phyloP scores from a whole-genome alignment of 1,140 invertebrate genomes.

The Lamellibrachia luymesi region DNA sequence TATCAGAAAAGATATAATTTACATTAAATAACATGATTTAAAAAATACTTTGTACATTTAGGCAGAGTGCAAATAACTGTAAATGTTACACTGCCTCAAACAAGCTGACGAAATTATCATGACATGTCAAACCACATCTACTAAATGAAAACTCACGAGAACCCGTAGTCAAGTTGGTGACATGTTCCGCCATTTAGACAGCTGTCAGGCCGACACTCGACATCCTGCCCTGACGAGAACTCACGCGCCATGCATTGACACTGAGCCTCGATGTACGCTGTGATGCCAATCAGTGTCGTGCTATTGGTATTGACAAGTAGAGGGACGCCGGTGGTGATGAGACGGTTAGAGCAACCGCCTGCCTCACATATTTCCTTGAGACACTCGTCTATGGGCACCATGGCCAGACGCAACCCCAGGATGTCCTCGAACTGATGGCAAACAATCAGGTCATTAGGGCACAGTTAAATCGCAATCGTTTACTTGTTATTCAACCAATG shows the following conservation, averaged over 20 bases:
- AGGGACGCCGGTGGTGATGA: conserved; percentile 77
- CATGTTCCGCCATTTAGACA: conserved; percentile 95
- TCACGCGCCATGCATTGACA: conserved; percentile 60
- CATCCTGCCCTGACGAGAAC: conserved; percentile 34
- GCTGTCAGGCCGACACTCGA: conserved; percentile 80
- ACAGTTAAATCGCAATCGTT: neutral
- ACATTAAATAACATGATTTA: too few relatives aligned
- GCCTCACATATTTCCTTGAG: conserved; percentile 92
- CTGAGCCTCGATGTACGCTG: conserved; percentile 82
- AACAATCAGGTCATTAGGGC: neutral
- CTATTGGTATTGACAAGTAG: conserved; percentile 96
- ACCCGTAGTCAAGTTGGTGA: conserved; percentile 27
- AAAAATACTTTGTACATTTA: too few relatives aligned
- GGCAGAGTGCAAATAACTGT: neutral
- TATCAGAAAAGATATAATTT: too few relatives aligned
- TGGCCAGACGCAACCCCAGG: conserved; percentile 92
- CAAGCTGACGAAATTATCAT: neutral
- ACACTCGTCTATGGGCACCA: conserved; percentile 97
- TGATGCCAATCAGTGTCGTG: conserved; percentile 88
- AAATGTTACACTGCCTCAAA: neutral
- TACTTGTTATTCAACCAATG: neutral
- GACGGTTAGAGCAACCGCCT: conserved; percentile 83
- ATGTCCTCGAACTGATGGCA: conserved; percentile 77
- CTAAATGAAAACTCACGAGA: neutral
- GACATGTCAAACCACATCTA: neutral